phyloP scores from a whole-genome alignment of 92 coral and sea anemone species.

The Siderastrea siderea region DNA sequence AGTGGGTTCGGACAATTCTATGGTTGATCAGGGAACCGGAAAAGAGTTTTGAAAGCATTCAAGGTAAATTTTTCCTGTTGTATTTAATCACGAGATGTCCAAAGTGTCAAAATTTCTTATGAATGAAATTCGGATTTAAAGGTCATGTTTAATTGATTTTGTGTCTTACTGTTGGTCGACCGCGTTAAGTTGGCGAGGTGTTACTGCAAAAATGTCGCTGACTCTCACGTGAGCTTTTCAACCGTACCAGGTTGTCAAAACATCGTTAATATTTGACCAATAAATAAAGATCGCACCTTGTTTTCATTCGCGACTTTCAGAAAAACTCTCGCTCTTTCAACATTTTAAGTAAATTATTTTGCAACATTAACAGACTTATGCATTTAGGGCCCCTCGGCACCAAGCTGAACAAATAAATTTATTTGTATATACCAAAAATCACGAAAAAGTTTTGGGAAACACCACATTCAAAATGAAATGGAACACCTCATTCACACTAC shows the following conservation, averaged over 20 bases:
- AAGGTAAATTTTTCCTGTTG: slow-evolving; percentile 69
- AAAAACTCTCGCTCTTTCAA: too few relatives aligned
- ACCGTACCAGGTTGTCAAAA: not conserved
- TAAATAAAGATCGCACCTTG: not conserved
- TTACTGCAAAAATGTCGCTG: not conserved
- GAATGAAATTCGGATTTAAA: not conserved
- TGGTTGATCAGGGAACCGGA: slow-evolving; percentile 81
- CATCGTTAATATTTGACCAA: not conserved
- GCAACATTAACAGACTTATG: too few relatives aligned
- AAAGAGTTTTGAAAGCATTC: slow-evolving; percentile 38
- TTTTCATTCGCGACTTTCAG: too few relatives aligned
- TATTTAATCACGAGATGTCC: not conserved
- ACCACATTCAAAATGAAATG: too few relatives aligned
- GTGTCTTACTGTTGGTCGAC: not conserved
- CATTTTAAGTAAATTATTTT: too few relatives aligned
- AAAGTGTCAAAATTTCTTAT: not conserved
- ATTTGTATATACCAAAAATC: too few relatives aligned
- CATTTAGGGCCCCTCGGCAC: too few relatives aligned
- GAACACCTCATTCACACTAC: too few relatives aligned
- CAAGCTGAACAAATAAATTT: too few relatives aligned
- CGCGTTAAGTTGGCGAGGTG: not conserved
- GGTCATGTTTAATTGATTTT: not conserved
- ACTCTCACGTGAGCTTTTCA: slow-evolving; percentile 2
- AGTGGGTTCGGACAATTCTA: slow-evolving; percentile 86
- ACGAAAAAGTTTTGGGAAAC: too few relatives aligned